Base-by-base conservation (phyloP, 1,140 invertebrate genomes). In the Platyscapa corneri region DNA sequence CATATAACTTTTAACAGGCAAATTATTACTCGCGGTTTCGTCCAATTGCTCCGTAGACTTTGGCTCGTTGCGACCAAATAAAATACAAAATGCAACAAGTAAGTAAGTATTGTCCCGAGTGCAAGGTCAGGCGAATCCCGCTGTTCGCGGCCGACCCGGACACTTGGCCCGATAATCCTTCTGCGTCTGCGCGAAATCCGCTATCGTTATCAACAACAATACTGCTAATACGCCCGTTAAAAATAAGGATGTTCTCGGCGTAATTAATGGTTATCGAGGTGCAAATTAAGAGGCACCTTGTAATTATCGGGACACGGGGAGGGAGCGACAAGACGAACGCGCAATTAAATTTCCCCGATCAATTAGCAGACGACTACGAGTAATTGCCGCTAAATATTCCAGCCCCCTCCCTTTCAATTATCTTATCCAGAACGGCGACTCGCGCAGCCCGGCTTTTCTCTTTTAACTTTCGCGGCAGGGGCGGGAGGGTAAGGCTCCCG, bases 331-430 rank as follows among this genome's bases (percentile, higher is more conserved):
- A 60, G 49, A 53, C 49, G 49, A 60, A 72, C 7, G 14, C 30
- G 80, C 39, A 53, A 74, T 82, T 74, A 74, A 82, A 56, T 16
- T 56, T 64, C 18, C 23, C 6, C 23, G 18, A 83, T 34, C 5
- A 76, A 76, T 75, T 75, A 64, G 64, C 67, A 64, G 39, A 39
- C 7, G 14, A 32, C 20, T 60, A 37, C 14, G 10, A 18, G 34
- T 27, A 65, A 67, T 80, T 67, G 32, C n/a, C 30, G 53, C 27
- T 34, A 65, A 65, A 77, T 83, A 64, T 32, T 20, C 23, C 7
- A 0, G 1, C 16, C 23, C 42, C 46, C n/a, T n/a, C n/a, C n/a
- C 23, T 60, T 42, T 75, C 49, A 82, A 83, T 83, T 83, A 46
- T 8, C 74, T 83, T 77, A 46, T 76, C 37, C 8, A 60, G 60